Evolutionary conservation across 2,888 invertebrate genomes (phyloP), one percentile per base, ranked within the genome.

Genomic region (Apotomis capreana): DNA sequence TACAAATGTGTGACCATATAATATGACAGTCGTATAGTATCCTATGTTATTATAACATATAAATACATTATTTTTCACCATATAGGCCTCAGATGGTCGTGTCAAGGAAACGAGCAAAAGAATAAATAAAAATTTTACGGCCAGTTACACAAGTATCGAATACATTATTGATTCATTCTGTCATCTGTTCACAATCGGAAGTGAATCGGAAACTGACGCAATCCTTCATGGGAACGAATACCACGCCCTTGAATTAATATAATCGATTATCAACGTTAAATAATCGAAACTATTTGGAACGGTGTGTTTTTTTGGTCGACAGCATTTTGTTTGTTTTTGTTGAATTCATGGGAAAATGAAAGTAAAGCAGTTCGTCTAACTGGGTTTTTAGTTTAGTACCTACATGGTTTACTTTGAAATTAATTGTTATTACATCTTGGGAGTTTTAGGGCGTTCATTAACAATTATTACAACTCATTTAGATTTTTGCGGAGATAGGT

Each of bases 191-290:
- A 63, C 63, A 68, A 63, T 68, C 68, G 82, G 82, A 82, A 79
- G 77, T 80, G 68, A 74, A 77, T 75, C 78, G 79, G 80, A 81
- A 77, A 77, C 58, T 80, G 77, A 76, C 75, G 79, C 78, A 80
- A 79, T 78, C 76, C 74, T 77, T 76, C 80, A 81, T 81, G 83
- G 81, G 83, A 77, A 81, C 76, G 79, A 75, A 77, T 77, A 81
- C 77, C 80, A 80, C 81, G 83, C 83, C 82, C 82, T 82, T 83
- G 81, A 79, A 79, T 79, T 79, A 77, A 75, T 70, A 54, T 40
- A 67, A 68, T 76, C 76, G 75, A 81, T 70, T 70, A 76, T 76
- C 75, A 69, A 75, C 70, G 76, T 76, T 70, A 60, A 61, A 75
- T 69, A 74, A 71, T 76, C 76, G 80, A 78, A 78, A 74, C 75